Base-by-base conservation (phyloP, 2,888 invertebrate genomes). In the Drosophila anomelani region DNA sequence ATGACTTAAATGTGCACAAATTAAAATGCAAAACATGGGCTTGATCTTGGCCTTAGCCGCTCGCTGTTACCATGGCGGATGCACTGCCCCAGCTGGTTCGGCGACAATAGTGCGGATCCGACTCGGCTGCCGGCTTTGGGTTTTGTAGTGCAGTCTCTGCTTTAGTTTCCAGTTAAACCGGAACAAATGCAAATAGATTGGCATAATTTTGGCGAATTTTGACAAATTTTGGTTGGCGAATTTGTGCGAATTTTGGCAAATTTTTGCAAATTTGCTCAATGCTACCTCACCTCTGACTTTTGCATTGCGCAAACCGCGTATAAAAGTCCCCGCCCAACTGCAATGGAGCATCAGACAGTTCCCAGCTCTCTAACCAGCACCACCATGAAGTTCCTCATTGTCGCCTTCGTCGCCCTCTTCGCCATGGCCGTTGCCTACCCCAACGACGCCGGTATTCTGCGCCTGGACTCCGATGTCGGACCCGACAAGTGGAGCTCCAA, bases 361-460 rank as follows among this genome's bases (percentile, higher is more conserved):
- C 38, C n/a, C 59, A 60, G 44, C 63, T 61, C n/a, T 55, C 57
- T 63, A 63, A 46, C 44, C 44, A 63, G 26, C 44, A 32, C 32
- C 44, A 47, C 46, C 29, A 55, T 49, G 49, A 55, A 39, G 36
- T 53, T 53, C 36, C 34, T 36, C 53, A 23, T 39, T n/a, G 39
- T 36, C 34, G 79, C 83, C 36, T 83, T 90, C 64, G 82, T 78
- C 59, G 75, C 83, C 44, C 63, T 90, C 55, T 75, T 85, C 68
- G 88, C 85, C 36, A 47, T 85, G 43, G 79, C 79, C 29, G 62
- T 79, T n/a, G 89, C 90, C 64, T 79, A 76, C 38, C 88, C 90
- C 62, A 58, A 66, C 34, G 43, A 74, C 0, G 82, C 73, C 7
- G 15, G 59, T 46, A 71, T 81, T 39, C 15, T 86, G 4, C 58